Evolutionary conservation across 2,113 vertebrate genomes (phyloP), one percentile per base, ranked within the genome.

Genomic region (Xenus cinereus): DNA sequence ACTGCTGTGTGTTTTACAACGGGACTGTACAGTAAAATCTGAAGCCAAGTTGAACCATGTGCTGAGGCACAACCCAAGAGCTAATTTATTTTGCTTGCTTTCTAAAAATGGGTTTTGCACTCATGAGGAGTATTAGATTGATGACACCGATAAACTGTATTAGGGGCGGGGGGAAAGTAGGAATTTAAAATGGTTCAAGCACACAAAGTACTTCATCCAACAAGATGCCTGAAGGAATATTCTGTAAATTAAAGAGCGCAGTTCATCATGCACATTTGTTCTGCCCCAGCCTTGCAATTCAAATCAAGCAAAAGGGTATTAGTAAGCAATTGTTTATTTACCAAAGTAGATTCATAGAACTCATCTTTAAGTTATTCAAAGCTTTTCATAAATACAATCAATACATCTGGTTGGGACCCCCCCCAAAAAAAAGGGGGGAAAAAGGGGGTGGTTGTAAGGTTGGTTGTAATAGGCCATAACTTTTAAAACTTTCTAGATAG

Each of bases 161-260:
- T 9, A 8, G 45, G 68, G 24, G 13, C 8, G 37, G 33, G 24
- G 37, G 69, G 54, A 71, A 90, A 80, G 32, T 4, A 69, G 41
- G 26, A 91, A 93, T 90, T 83, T 66, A 3, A 85, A 90, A 63
- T 59, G 39, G 23, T 84, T 83, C 46, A 63, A 92, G 33, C 59
- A 86, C 75, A 86, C 50, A 39, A 88, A 96, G 45, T 63, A 73
- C 37, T 68, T 91, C 90, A 95, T 86, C 68, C 85, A 91, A 82
- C 78, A 93, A 43, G 3, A 93, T 63, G 84, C 87, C 96, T 80
- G 87, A 64, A 94, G 83, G 85, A 88, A 78, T 54, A 26, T 51
- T 80, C 57, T 64, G 59, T 77, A 82, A 85, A 90, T 87, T 75
- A 66, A 78, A 95, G 13, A 53, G 35, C 3, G 43, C 12, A 59